These are phyloP conservation scores for Brachionichthys hirsutus DNA, from an alignment of 2,113 vertebrate species.

Conservation along the genomic window DNA sequence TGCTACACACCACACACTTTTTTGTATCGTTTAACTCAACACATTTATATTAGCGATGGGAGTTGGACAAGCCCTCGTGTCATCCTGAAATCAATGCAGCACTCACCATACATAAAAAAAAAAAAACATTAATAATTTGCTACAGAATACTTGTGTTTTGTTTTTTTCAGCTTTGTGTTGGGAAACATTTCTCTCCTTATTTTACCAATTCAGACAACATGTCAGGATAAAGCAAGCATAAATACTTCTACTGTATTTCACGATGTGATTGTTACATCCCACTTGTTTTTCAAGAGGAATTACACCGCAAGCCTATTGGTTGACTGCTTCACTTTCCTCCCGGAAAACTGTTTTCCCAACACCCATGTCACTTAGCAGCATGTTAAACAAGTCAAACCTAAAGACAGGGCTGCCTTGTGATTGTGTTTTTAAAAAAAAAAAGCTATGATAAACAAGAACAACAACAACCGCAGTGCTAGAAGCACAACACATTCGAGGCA, in stretches of 20 bases:
- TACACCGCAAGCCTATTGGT: constrained; percentile 56
- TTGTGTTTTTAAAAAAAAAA: constrained; percentile 18
- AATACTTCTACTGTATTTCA: constrained; percentile 50
- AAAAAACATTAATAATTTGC: constrained; percentile 8
- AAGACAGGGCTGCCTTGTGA: constrained; percentile 60
- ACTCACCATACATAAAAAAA: too few relatives aligned
- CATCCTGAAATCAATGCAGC: background rate
- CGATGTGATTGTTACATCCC: constrained; percentile 35
- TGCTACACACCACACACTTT: constrained; percentile 47
- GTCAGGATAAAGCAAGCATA: constrained; percentile 54
- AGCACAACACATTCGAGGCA: constrained; percentile 58
- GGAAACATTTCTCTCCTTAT: constrained; percentile 32
- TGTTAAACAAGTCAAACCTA: constrained; percentile 77
- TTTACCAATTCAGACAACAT: constrained; percentile 47
- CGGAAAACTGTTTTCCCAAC: constrained; percentile 64
- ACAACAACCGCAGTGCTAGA: constrained; percentile 55
- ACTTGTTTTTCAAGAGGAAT: constrained; percentile 44
- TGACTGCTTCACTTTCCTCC: constrained; percentile 46
- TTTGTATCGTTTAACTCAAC: constrained; percentile 26
- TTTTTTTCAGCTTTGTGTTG: constrained; percentile 26
- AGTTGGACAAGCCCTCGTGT: background rate
- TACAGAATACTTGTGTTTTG: background rate
- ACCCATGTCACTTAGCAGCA: constrained; percentile 69
- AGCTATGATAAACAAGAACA: constrained; percentile 47
- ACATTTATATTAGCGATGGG: constrained; percentile 2